These are phyloP conservation scores for Pangasianodon gigas DNA, from an alignment of 2,113 vertebrate species.

Conservation along the genomic window DNA sequence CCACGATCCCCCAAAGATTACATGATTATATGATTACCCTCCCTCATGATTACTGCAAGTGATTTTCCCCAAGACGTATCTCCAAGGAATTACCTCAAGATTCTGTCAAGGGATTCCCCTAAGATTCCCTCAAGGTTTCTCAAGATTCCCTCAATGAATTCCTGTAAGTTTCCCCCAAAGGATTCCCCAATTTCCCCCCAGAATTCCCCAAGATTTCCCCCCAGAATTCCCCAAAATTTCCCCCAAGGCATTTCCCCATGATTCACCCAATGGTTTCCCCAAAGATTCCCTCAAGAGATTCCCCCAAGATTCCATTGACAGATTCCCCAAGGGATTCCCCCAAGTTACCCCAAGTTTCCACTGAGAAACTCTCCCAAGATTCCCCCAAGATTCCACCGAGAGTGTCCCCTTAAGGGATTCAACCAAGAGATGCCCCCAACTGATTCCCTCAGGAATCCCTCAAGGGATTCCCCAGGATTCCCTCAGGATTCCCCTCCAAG, in stretches of 20 bases:
- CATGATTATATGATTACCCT: too few species aligned
- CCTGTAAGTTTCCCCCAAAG: neutral
- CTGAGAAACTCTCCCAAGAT: neutral
- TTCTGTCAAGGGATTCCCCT: neutral
- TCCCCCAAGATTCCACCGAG: neutral
- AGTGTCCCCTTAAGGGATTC: neutral
- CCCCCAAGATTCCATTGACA: neutral
- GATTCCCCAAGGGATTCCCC: neutral
- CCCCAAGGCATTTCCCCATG: too few species aligned
- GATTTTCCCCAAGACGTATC: neutral
- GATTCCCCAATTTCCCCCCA: neutral
- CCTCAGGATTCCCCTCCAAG: neutral
- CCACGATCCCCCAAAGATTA: neutral
- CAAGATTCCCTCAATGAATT: too few species aligned
- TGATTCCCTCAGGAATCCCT: neutral
- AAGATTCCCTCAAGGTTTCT: neutral
- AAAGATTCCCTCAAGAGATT: neutral
- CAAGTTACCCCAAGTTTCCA: neutral
- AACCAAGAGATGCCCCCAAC: neutral
- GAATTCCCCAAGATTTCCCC: neutral
- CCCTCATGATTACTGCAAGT: too few species aligned
- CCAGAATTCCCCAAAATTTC: neutral
- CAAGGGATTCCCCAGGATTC: neutral
- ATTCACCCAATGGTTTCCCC: neutral
- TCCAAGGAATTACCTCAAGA: neutral